phyloP scores from a whole-genome alignment of 2,797 vertebrate genomes.

The Sternotherus odoratus region DNA sequence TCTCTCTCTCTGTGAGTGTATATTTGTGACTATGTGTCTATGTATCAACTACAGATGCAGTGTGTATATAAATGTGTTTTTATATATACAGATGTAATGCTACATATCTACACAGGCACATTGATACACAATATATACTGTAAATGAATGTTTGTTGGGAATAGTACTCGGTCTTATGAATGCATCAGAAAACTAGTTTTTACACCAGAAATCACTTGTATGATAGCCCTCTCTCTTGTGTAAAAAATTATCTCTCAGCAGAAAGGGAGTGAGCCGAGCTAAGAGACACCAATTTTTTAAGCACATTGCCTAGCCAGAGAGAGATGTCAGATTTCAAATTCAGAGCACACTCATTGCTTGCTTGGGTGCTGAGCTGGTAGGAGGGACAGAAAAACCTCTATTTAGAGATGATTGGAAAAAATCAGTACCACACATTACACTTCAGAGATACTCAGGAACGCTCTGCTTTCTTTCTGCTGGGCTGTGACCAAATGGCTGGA shows the following conservation, averaged over 20 bases:
- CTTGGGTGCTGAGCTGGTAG: slow-evolving; percentile 25
- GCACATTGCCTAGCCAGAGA: slow-evolving; percentile 20
- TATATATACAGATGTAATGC: no score
- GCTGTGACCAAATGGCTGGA: neutral
- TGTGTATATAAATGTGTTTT: neutral
- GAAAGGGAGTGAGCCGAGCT: slow-evolving; percentile 29
- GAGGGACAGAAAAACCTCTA: slow-evolving; percentile 32
- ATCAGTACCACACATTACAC: neutral
- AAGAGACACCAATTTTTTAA: slow-evolving; percentile 40
- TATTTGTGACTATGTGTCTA: neutral
- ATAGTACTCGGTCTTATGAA: neutral
- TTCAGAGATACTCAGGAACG: neutral
- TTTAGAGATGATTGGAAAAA: slow-evolving; percentile 37
- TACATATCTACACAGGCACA: no score
- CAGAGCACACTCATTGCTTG: slow-evolving; percentile 20
- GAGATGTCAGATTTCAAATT: slow-evolving; percentile 45
- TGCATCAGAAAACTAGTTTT: slow-evolving; percentile 7
- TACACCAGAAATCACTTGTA: slow-evolving; percentile 29
- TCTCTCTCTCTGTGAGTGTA: neutral
- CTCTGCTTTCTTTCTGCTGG: neutral
- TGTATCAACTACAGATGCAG: neutral
- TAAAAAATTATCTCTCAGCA: slow-evolving; percentile 58
- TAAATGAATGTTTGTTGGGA: neutral
- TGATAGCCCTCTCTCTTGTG: slow-evolving; percentile 32
- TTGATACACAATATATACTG: accelerated